Base-by-base conservation (phyloP, 1,140 invertebrate species). In the Temnothorax longispinosus region DNA sequence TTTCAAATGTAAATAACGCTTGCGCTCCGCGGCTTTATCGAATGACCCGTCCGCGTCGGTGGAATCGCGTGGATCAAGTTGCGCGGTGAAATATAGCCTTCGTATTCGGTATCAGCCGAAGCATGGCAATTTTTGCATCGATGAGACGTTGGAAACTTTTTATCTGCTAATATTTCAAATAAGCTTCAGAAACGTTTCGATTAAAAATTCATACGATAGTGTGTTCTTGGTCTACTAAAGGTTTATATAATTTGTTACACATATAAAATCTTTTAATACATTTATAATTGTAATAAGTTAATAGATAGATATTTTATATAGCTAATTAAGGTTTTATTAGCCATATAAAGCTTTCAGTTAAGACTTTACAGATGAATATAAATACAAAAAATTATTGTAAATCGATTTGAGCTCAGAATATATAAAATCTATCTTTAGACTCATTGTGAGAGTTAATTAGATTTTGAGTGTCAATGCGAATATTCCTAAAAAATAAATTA, bases 1-100 rank as follows among this genome's bases (percentile, higher is more conserved):
- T 47, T 76, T 64, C 60, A 56, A 69, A 47, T 56, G 85, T 74
- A 62, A 89, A 80, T 80, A 69, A 35, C 56, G 58, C 18, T 35
- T 38, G 18, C 27, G 54, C 8, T 5, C 44, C 41, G 50, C 4
- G 58, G 11, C 3, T 62, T 54, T 54, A 65, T 78, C 52, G 72
- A 35, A 64, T 44, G 35, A 41, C 18, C 71, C 27, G 38, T 32
- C 47, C 18, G 54, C 27, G 38, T 32, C 47, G 27, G 60, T 41
- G 54, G 52, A 27, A 18, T 35, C 81, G 35, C 47, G 13, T 11
- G 50, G 67, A 69, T 82, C 44, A 64, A 81, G n/a, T 11, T 44
- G 32, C n/a, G 81, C 67, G 13, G 47, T 64, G 74, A 64, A 76
- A 50, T 60, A 50, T 60, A 32, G 15, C 56, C 4, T 41, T n/a